Base-by-base conservation (phyloP, 2,113 vertebrate species). In the Oncorhynchus kisutch region DNA sequence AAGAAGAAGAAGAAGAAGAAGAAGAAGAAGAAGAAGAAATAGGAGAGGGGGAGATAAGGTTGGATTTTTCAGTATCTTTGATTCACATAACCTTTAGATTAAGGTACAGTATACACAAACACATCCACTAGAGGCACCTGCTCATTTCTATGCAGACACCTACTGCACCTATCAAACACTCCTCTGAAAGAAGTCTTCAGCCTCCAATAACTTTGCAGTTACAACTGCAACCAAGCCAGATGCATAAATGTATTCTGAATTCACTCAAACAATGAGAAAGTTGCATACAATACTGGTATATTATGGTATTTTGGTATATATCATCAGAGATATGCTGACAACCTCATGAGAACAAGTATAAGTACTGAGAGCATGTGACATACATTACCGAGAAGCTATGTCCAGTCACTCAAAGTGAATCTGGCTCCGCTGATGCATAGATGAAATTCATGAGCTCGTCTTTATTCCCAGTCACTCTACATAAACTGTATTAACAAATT, bases 1-100 rank as follows among this genome's bases (percentile, higher is more conserved):
- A n/a, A n/a, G n/a, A 34, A 75, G 78, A 80, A 84, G 71, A 31
- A 49, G 5, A 34, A 5, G n/a, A n/a, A n/a, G 31, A 5, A 5
- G 31, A 31, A 34, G 54, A 31, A 27, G 78, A 34, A 75, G 78
- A 80, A 84, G 71, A 31, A 49, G 5, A 34, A 5, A 31, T 5
- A 31, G 31, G 31, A 31, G 31, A 31, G 31, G 31, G 78, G 70
- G 85, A 66, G 74, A 84, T 71, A 67, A 3, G 48, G 48, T 73
- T 78, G 57, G 77, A 27, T 70, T 65, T 87, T 83, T 76, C 57
- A 84, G 82, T 78, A 78, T 81, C 79, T 80, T 82, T 85, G 74
- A 60, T 60, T 60, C n/a, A 60, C 18, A n/a, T 2, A 60, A 20
- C n/a, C 6, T 5, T 60, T n/a, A 20, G 5, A 14, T 85, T 88